Evolutionary conservation across 2,113 vertebrate genomes (phyloP), one percentile per base, ranked within the genome.

Genomic region (Oreochromis spilurus): DNA sequence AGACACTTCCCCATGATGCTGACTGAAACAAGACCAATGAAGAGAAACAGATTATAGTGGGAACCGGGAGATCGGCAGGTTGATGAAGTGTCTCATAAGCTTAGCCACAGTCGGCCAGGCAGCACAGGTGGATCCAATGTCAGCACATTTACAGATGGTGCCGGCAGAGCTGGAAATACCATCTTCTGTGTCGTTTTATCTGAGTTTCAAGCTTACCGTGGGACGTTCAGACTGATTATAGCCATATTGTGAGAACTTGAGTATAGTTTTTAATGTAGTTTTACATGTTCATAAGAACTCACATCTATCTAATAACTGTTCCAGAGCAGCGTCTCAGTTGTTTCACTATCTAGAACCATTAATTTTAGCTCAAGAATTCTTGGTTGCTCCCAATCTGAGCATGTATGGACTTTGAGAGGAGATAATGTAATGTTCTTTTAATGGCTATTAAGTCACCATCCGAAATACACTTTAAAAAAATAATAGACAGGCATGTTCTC

Each of bases 81-180:
- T 94, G 94, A 95, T 95, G 91, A 94, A 95, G 94, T 94, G 93
- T 93, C 92, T 93, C 93, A 94, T 94, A 93, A 93, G 88, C 72
- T 81, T 45, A 43, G 91, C 72, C 53, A 72, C 84, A 86, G 92
- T 90, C 90, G 81, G 90, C 79, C 60, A 53, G 80, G 65, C 50
- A 16, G 85, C 50, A 89, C 89, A 87, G 89, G 90, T 93, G 88
- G 92, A 93, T 93, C 90, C 88, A 31, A 87, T 93, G 88, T 91
- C 93, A 87, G 85, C 83, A 89, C 81, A 90, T 89, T 93, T 89
- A 87, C 91, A 93, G 92, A 93, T 90, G 92, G 79, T 48, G 16
- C 4, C 31, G 58, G 81, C 70, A 65, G 79, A 78, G 84, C 78
- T 86, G 62, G 60, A 85, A 79, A 79, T 48, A 65, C 21, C 53